Base-by-base conservation (phyloP, 2,113 vertebrate genomes). In the Ophiodon elongatus region DNA sequence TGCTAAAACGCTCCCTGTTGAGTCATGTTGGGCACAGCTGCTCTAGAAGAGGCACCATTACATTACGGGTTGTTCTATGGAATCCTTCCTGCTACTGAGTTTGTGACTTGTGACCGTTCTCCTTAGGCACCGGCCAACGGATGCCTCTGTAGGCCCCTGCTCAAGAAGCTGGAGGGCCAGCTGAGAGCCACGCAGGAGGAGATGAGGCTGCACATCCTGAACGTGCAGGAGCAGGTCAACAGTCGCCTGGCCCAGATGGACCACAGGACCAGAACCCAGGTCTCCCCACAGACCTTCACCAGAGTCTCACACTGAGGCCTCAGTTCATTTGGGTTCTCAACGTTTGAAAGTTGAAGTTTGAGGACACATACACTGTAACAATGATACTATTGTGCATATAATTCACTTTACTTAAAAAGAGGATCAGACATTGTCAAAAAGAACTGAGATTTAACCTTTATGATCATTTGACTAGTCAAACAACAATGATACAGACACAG, bases 81-180 rank as follows among this genome's bases (percentile, higher is more conserved):
- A 62, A 8, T 2, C 19, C 21, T 65, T 37, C 19, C 10, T 33
- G 13, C 21, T 11, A 6, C 31, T 56, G n/a, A 59, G 15, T 29
- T 31, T 33, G 39, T 64, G 14, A 64, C 60, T 11, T 62, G 10
- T 59, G 27, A 8, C 11, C 5, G 0, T 73, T 83, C 60, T 64
- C 31, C 63, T 8, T 59, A 98, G 97, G 96, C 96, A 29, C 96
- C 96, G 0, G 96, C 96, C 80, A 95, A 96, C 21, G 96, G 96
- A 39, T 98, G 97, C 90, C 95, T 95, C 54, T 98, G 97, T 91
- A 95, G 96, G 86, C 97, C 97, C 15, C 91, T 96, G 3, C 92
- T 98, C 80, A 95, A 94, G 88, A 97, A 96, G 89, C 89, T 98
- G 92, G 96, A 97, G 89, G 96, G 95, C 69, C 95, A 97, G 84